phyloP scores from a whole-genome alignment of 2,888 invertebrate species.

The Apotomis turbidana region DNA sequence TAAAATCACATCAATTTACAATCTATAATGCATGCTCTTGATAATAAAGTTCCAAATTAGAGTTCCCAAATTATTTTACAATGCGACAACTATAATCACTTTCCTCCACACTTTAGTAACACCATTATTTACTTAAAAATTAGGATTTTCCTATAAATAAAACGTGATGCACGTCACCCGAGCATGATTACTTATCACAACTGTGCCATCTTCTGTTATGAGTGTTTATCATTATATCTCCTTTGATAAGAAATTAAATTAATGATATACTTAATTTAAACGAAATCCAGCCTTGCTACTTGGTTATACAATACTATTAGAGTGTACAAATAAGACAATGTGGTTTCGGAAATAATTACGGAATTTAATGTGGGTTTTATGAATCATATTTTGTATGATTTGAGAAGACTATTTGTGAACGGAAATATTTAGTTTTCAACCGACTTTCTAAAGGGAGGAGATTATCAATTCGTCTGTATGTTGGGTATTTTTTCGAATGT shows the following conservation, averaged over 20 bases:
- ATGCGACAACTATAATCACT: no score
- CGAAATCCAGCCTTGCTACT: not conserved
- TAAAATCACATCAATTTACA: no score
- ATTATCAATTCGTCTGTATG: no score
- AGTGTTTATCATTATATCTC: conserved; percentile 12
- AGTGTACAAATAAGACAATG: not conserved
- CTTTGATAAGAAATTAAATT: conserved; percentile 32
- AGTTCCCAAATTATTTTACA: no score
- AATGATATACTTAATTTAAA: not conserved
- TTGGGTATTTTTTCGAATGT: no score
- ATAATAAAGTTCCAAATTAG: no score
- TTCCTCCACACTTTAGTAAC: not conserved
- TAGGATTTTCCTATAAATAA: not conserved
- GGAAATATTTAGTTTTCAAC: not conserved
- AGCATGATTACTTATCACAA: conserved; percentile 26
- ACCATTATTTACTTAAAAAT: not conserved
- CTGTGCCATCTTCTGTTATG: conserved; percentile 36
- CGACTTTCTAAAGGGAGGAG: no score
- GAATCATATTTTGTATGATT: conserved; percentile 2
- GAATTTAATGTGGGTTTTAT: conserved; percentile 2
- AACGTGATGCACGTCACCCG: conserved; percentile 16
- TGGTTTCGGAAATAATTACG: not conserved
- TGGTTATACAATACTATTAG: not conserved
- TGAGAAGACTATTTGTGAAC: not conserved
- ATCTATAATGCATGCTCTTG: no score